A percentile compares a stretch with the other conserved stretches of the same genome.
phyloP scores from a whole-genome alignment of 2,888 invertebrate genomes.

The Megamerina dolium region DNA sequence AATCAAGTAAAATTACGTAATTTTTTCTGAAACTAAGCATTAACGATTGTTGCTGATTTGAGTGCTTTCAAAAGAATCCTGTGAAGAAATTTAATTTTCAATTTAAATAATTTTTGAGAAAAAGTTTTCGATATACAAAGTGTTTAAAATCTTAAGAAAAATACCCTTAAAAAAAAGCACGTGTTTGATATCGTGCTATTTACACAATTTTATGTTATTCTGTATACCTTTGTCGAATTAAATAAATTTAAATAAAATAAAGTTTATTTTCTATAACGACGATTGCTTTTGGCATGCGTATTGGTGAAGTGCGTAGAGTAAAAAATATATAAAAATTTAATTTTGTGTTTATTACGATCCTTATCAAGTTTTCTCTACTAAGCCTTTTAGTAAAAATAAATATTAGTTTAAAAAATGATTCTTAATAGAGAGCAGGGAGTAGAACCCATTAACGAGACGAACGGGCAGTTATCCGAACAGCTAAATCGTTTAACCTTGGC shows the following conservation, averaged over 20 bases:
- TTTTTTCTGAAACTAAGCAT: too few relatives aligned
- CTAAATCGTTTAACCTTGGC: too few relatives aligned
- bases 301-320: not conserved
- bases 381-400: too few relatives aligned
- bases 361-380: constrained; percentile 12
- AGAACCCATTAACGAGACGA: too few relatives aligned
- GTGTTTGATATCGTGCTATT: not conserved
- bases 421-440: constrained; percentile 10
- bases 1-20: too few relatives aligned
- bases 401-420: constrained; percentile 10
- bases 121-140: constrained; percentile 1
- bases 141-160: too few relatives aligned
- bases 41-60: too few relatives aligned
- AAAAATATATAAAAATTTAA: not conserved
- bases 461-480: too few relatives aligned
- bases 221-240: not conserved
- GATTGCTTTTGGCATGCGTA: not conserved
- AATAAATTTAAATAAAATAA: not conserved
- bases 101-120: not conserved
- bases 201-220: not conserved
- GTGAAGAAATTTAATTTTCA: too few relatives aligned
- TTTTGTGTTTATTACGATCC: not conserved
- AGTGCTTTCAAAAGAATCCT: too few relatives aligned
- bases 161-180: too few relatives aligned
- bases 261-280: too few relatives aligned